phyloP scores from a whole-genome alignment of 1,140 invertebrate species.

The Drosophila ercepeae region DNA sequence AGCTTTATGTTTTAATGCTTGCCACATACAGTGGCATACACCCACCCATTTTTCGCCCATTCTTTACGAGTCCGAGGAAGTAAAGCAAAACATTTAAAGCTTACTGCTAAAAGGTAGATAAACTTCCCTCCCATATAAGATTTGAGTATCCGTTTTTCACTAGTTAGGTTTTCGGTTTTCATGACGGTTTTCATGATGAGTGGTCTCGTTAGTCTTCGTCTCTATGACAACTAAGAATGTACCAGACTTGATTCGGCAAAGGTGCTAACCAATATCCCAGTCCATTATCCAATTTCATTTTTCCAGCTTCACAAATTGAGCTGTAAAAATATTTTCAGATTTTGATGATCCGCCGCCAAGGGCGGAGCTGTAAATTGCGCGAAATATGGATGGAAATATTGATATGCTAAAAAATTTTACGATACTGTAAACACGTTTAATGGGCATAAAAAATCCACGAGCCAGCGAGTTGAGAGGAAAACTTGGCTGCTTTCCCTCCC shows the following conservation, averaged over 20 bases:
- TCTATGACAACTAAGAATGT: not conserved
- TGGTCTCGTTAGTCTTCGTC: not conserved
- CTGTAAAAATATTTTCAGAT: constrained; percentile 60
- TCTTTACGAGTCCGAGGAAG: constrained; percentile 20
- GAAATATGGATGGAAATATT: constrained; percentile 34
- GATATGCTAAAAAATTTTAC: constrained; percentile 67
- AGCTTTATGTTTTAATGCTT: constrained; percentile 55
- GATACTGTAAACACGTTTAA: constrained; percentile 79
- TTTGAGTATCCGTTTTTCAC: not conserved
- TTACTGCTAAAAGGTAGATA: not conserved
- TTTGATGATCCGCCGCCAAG: constrained; percentile 47
- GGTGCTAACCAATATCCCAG: not conserved
- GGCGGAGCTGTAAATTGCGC: constrained; percentile 3
- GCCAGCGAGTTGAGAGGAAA: constrained; percentile 6
- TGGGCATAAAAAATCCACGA: constrained; percentile 51
- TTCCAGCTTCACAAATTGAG: constrained; percentile 64
- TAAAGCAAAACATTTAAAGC: constrained; percentile 31
- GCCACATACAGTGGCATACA: constrained; percentile 19
- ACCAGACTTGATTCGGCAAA: not conserved
- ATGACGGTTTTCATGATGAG: not conserved
- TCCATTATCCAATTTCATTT: not conserved
- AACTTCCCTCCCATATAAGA: not conserved
- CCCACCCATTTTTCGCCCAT: constrained; percentile 6
- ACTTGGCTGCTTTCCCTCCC: not conserved
- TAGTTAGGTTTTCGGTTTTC: not conserved